A percentile compares a stretch with the other conserved stretches of the same genome.
phyloP scores from a whole-genome alignment of 1,140 invertebrate species.

The Ptiloglossa arizonensis region DNA sequence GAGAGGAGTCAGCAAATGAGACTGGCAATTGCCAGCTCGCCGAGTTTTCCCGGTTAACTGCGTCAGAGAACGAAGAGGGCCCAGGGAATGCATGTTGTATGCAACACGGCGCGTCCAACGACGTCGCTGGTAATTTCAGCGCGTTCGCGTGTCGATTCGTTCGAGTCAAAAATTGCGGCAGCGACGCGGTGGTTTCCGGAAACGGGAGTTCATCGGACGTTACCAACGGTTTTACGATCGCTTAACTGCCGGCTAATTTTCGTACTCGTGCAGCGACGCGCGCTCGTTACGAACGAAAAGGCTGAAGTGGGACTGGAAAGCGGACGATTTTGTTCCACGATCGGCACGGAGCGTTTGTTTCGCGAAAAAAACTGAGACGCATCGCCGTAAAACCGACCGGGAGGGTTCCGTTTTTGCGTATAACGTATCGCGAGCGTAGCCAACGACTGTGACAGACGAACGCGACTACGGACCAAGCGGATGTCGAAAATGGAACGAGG shows the following conservation, averaged over 20 bases:
- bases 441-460: too few relatives aligned
- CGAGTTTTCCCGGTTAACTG: constrained; percentile 10
- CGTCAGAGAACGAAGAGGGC: not conserved
- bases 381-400: not conserved
- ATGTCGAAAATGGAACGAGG: too few relatives aligned
- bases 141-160: not conserved
- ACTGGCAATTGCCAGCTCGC: not conserved
- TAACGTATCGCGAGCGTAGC: too few relatives aligned
- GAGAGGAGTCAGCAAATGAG: constrained; percentile 18
- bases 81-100: not conserved
- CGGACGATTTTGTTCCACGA: not conserved
- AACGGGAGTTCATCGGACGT: not conserved
- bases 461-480: too few relatives aligned
- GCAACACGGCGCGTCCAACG: not conserved
- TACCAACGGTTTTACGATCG: constrained; percentile 12
- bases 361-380: not conserved
- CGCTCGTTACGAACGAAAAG: not conserved
- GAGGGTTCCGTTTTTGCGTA: not conserved
- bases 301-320: not conserved
- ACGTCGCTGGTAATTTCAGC: not conserved
- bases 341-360: not conserved
- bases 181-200: not conserved
- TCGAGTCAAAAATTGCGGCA: constrained; percentile 1
- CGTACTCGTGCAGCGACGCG: not conserved
- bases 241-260: constrained; percentile 32